Percentiles rank a stretch among this genome's conserved stretches.
Evolutionary conservation across 2,888 invertebrate species (phyloP).

Genomic region (Drosophila kambysellisi): DNA sequence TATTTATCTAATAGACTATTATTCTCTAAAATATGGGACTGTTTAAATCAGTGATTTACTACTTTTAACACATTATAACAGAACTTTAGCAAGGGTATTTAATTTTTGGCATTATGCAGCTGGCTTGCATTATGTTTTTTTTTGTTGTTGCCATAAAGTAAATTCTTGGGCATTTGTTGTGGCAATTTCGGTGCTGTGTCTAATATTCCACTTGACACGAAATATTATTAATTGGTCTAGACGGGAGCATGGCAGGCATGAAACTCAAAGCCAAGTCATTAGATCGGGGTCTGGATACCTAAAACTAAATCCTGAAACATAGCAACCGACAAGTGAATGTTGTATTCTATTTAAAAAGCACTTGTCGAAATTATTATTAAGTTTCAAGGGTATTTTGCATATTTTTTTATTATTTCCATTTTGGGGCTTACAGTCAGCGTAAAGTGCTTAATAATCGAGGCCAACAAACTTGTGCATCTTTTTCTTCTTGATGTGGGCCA

Average conservation of each 20-base stretch:
- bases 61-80: neutral
- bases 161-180: constrained; percentile 43
- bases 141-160: constrained; percentile 22
- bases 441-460: constrained; percentile 14
- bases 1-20: neutral
- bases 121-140: neutral
- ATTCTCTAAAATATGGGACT: neutral
- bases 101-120: neutral
- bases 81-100: constrained; percentile 4
- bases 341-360: constrained; percentile 12
- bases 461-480: constrained; percentile 1
- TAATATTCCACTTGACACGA: constrained; percentile 67
- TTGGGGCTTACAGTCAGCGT: neutral
- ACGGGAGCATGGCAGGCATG: constrained; percentile 46
- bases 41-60: neutral
- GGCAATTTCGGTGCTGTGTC: constrained; percentile 46
- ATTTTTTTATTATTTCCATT: neutral
- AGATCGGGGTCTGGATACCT: constrained; percentile 11
- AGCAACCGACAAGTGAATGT: neutral
- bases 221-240: constrained; percentile 78
- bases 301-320: constrained; percentile 19
- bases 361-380: constrained; percentile 3
- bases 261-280: constrained; percentile 37
- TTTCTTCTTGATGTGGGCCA: constrained; percentile 6
- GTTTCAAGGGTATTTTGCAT: neutral